phyloP scores from a whole-genome alignment of 2,113 vertebrate species.

The Mohoua ochrocephala region DNA sequence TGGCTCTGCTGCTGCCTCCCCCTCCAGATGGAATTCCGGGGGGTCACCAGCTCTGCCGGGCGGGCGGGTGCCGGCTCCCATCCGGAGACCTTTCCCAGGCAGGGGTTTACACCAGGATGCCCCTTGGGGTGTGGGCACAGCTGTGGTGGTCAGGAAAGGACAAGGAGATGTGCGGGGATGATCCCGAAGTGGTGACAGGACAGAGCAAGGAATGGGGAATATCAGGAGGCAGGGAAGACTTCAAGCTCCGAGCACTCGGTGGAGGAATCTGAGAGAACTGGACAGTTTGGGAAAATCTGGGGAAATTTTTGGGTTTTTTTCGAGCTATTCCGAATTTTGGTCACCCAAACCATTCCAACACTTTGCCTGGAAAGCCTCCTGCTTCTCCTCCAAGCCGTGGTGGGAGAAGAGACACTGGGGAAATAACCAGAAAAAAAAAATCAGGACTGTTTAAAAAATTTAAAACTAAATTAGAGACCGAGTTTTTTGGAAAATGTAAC shows the following conservation, averaged over 20 bases:
- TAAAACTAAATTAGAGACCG: neutral
- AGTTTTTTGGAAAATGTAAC: neutral
- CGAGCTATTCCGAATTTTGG: neutral
- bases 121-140: neutral
- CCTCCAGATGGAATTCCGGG: neutral
- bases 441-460: neutral
- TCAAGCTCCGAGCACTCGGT: neutral
- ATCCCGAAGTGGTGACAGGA: neutral
- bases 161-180: too few species aligned
- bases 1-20: neutral
- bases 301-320: neutral
- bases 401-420: neutral
- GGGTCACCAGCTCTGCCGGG: fast-evolving
- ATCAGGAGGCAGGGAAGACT: neutral
- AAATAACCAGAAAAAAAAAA: neutral
- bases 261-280: neutral
- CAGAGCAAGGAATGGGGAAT: neutral
- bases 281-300: neutral
- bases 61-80: too few species aligned
- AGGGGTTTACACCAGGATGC: neutral
- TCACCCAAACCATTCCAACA: neutral
- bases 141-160: neutral
- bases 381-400: neutral
- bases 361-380: neutral
- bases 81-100: neutral